phyloP scores from a whole-genome alignment of 1,140 invertebrate genomes.

The Drosophila mayri region DNA sequence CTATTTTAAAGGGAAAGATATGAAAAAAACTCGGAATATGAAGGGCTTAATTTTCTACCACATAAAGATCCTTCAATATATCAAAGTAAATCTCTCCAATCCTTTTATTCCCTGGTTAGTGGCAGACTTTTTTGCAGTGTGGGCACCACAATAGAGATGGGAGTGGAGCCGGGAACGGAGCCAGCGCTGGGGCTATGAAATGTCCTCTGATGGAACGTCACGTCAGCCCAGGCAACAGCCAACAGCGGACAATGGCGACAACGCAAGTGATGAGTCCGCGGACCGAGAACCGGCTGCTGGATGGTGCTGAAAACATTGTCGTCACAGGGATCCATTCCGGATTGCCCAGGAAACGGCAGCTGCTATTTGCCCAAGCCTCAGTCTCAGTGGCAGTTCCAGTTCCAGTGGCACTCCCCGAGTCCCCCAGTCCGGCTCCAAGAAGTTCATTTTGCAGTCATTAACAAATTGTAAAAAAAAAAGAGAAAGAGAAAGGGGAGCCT shows the following conservation, averaged over 20 bases:
- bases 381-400: slow-evolving; percentile 3
- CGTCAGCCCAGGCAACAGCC: slow-evolving; percentile 26
- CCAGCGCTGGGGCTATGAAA: slow-evolving; percentile 17
- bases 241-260: slow-evolving; percentile 64
- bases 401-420: slow-evolving; percentile 1
- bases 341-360: slow-evolving; percentile 54
- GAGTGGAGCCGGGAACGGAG: slow-evolving; percentile 2
- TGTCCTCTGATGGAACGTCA: slow-evolving; percentile 63
- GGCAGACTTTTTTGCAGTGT: slow-evolving; percentile 1
- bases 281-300: slow-evolving; percentile 9
- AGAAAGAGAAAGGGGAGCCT: background rate
- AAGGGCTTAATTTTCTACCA: background rate
- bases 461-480: slow-evolving; percentile 71
- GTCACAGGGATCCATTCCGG: slow-evolving; percentile 38
- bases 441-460: slow-evolving; percentile 83
- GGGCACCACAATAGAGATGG: background rate
- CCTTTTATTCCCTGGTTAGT: background rate
- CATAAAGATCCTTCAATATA: background rate
- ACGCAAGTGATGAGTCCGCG: slow-evolving; percentile 54
- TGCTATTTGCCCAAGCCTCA: slow-evolving; percentile 61
- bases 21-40: background rate
- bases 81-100: background rate
- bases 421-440: slow-evolving; percentile 22
- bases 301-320: slow-evolving; percentile 69
- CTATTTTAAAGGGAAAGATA: background rate